Percentiles rank a stretch among this genome's conserved stretches.
These are phyloP conservation scores for Sebastes kiyomatsui DNA, from an alignment of 2,797 vertebrate species.

Conservation along the genomic window DNA sequence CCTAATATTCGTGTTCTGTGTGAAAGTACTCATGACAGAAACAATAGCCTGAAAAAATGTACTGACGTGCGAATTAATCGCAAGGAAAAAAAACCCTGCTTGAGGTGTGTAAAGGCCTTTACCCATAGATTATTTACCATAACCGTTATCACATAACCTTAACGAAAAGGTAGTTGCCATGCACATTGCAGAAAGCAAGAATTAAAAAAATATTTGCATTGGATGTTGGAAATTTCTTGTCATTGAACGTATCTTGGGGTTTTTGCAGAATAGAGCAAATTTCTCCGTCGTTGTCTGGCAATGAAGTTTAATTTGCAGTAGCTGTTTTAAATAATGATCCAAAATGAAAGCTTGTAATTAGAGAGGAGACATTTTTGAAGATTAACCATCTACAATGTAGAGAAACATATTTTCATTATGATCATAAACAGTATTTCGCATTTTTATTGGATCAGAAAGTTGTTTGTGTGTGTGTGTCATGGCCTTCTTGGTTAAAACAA, in stretches of 20 bases:
- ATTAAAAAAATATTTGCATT: not conserved
- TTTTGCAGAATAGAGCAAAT: not conserved
- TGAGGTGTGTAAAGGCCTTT: too few species aligned
- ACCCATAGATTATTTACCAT: not conserved
- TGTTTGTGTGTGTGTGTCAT: conserved; percentile 26
- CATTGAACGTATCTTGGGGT: not conserved
- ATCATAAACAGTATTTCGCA: conserved; percentile 8
- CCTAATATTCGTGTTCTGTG: too few species aligned
- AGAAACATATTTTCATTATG: not conserved
- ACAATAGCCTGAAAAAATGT: too few species aligned
- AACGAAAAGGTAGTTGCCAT: not conserved
- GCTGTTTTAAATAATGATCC: not conserved
- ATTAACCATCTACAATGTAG: not conserved
- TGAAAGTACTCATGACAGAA: too few species aligned
- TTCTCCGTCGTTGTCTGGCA: rapidly evolving
- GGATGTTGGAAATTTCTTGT: rapidly evolving
- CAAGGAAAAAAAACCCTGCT: too few species aligned
- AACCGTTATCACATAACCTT: not conserved
- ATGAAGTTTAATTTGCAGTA: not conserved
- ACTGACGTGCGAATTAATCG: too few species aligned
- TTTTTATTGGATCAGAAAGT: conserved; percentile 2
- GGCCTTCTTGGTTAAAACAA: conserved; percentile 82
- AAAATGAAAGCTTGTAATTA: not conserved
- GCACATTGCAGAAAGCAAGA: not conserved
- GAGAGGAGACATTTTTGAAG: too few species aligned